Conservation (phyloP, 1,140 invertebrate genomes). For the Sitobion miscanthi region DNA sequence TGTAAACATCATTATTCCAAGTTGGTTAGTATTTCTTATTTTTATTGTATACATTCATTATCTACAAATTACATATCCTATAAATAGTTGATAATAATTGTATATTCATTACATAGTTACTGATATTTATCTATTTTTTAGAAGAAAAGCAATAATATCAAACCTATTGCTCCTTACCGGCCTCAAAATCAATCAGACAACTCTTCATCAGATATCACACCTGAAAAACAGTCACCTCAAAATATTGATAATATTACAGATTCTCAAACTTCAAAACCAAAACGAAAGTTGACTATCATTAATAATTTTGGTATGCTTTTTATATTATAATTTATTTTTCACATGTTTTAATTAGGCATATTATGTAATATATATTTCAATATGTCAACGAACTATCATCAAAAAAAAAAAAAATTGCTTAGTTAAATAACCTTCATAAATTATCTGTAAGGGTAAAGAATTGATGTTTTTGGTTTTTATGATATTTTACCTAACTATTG, state of each 20-base stretch:
- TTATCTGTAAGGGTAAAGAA: not conserved
- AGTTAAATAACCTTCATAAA: not conserved
- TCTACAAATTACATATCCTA: not conserved
- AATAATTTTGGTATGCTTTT: constrained; percentile 38
- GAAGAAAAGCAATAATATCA: constrained; percentile 50
- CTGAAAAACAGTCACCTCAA: constrained; percentile 19
- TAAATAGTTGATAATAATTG: not conserved
- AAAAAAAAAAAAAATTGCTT: not conserved
- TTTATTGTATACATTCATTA: not conserved
- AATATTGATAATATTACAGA: not conserved
- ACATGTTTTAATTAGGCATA: not conserved
- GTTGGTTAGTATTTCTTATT: constrained; percentile 60
- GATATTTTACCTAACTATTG: not conserved
- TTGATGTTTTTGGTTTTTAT: not conserved
- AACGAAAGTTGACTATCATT: constrained; percentile 41
- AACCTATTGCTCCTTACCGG: constrained; percentile 44
- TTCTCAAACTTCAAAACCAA: constrained; percentile 34
- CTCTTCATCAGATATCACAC: constrained; percentile 27
- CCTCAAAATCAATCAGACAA: constrained; percentile 47
- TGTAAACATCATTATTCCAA: constrained; percentile 96
- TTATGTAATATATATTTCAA: not conserved
- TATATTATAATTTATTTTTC: not conserved
- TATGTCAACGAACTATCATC: not conserved
- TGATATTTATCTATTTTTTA: not conserved
- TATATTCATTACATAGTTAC: not conserved